Base-by-base conservation (phyloP, 2,888 invertebrate genomes). In the Mamestra brassicae region DNA sequence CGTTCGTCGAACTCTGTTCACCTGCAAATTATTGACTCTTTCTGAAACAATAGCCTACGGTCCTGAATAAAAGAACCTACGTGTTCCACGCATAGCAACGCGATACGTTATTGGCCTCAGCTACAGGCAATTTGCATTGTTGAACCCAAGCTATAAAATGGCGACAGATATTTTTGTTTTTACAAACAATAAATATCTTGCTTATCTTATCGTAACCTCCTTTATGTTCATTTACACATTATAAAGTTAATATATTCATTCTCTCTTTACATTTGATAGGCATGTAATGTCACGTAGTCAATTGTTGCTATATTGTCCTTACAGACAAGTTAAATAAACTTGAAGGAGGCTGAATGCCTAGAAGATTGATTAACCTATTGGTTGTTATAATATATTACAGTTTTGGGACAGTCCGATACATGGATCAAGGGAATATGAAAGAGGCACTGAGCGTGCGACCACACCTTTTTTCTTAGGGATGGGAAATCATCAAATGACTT, bases 291-390 rank as follows among this genome's bases (percentile, higher is more conserved):
- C 85, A 85, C 78, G 77, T 74, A 74, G 57, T 50, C 63, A 76
- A 85, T 73, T 68, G 67, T 58, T 67, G 65, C n/a, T 64, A 62
- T 79, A 75, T 84, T 76, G 82, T 80, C 74, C 84, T 67, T 80
- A 80, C 55, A 80, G 65, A 78, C 69, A 88, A 88, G 84, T 87
- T 85, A 80, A 86, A 85, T 87, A 86, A 89, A 88, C 87, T 89
- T 85, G 85, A 78, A 81, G 83, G 80, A 76, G 71, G 58, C 74
- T 74, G 78, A 77, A 74, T 76, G 68, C 66, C 84, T 83, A 68
- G 76, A 88, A 89, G 90, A 91, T 90, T 89, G 89, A 90, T 90
- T 89, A 88, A 77, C 74, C 85, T 87, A 88, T 88, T 88, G 87
- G 80, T 84, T 87, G 86, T 85, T 85, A 88, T 89, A 90, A 88